Percentiles rank a stretch among this genome's conserved stretches.
phyloP scores from a whole-genome alignment of 2,797 vertebrate genomes.

The Glossophaga mutica region DNA sequence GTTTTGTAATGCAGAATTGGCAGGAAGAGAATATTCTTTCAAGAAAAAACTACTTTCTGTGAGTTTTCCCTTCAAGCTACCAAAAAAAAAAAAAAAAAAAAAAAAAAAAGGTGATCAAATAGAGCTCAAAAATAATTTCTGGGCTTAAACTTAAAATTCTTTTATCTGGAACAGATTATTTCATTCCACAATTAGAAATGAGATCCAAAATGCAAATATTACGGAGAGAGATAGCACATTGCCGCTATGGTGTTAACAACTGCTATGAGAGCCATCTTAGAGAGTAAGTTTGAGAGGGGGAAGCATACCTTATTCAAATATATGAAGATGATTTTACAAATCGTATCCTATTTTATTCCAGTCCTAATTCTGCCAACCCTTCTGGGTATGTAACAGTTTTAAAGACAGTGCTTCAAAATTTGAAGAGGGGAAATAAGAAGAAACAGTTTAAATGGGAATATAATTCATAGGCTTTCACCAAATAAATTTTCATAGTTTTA shows the following conservation, averaged over 20 bases:
- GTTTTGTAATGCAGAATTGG: constrained; percentile 73
- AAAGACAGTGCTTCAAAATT: constrained; percentile 72
- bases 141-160: constrained; percentile 76
- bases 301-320: constrained; percentile 77
- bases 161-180: constrained; percentile 80
- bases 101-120: constrained; percentile 70
- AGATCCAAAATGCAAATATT: constrained; percentile 79
- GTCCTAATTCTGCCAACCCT: constrained; percentile 73
- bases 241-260: constrained; percentile 75
- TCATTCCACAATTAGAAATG: constrained; percentile 77
- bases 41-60: constrained; percentile 73
- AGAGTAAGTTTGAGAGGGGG: constrained; percentile 57
- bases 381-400: constrained; percentile 75
- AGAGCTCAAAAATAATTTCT: constrained; percentile 79
- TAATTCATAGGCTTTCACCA: constrained; percentile 57
- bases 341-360: constrained; percentile 74
- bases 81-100: constrained; percentile 47
- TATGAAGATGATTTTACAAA: constrained; percentile 77
- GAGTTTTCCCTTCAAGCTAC: constrained; percentile 67
- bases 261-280: constrained; percentile 73
- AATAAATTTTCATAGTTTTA: constrained; percentile 65
- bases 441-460: constrained; percentile 63
- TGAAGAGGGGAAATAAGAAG: constrained; percentile 54
- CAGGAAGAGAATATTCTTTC: constrained; percentile 67
- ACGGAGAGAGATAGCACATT: constrained; percentile 75